Conservation (phyloP, 2,113 vertebrate species). For the Sinocyclocheilus rhinocerous region DNA sequence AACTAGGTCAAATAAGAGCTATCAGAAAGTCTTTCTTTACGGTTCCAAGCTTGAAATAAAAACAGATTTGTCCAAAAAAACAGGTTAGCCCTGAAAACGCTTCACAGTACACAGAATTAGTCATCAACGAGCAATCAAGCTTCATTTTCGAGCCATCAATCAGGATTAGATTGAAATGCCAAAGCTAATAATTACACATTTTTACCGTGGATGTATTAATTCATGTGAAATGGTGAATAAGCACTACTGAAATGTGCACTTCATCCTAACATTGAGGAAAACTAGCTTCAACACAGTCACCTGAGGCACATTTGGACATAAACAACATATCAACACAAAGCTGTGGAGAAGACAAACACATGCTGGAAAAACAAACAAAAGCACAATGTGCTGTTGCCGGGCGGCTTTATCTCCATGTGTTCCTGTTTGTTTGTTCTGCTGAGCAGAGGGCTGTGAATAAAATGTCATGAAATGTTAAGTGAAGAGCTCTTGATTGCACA, state of each 20-base stretch:
- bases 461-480: constrained; percentile 52
- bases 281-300: constrained; percentile 38
- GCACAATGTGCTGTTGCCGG: constrained; percentile 57
- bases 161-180: neutral
- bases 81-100: neutral
- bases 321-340: constrained; percentile 66
- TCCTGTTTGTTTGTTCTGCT: constrained; percentile 64
- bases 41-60: neutral
- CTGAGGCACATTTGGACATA: constrained; percentile 50
- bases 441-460: constrained; percentile 50
- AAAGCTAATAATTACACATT: neutral
- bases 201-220: neutral
- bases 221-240: neutral
- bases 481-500: constrained; percentile 44
- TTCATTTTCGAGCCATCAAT: neutral
- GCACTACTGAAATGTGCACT: neutral
- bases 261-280: constrained; percentile 40
- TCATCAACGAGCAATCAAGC: constrained; percentile 1
- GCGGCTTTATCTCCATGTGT: constrained; percentile 57
- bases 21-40: neutral
- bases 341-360: constrained; percentile 62
- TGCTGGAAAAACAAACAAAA: constrained; percentile 65
- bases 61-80: neutral
- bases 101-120: neutral
- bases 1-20: constrained; percentile 3